Percentiles rank a stretch among this genome's conserved stretches.
These are phyloP conservation scores for Morus bassanus DNA, from an alignment of 2,797 vertebrate species.

Conservation along the genomic window DNA sequence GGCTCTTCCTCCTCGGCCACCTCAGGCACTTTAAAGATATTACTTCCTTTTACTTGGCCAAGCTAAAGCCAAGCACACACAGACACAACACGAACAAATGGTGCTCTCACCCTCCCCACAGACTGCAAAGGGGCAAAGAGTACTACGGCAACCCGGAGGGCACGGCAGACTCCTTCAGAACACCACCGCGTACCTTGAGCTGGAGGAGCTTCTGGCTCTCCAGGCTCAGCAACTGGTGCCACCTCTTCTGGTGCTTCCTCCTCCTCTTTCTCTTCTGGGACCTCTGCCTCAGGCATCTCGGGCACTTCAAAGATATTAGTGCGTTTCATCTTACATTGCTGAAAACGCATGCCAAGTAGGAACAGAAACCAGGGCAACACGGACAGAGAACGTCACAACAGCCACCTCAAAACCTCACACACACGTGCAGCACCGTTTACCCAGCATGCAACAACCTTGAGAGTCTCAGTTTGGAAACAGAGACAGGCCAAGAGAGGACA, in stretches of 20 bases:
- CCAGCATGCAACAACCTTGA: neutral
- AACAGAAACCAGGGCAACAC: neutral
- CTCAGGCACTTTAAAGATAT: constrained; percentile 62
- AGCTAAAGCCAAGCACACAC: neutral
- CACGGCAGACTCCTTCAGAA: neutral
- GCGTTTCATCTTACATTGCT: neutral
- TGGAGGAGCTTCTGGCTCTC: constrained; percentile 14
- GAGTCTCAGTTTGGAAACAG: neutral
- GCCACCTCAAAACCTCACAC: neutral
- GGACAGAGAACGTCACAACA: neutral
- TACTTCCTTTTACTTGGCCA: neutral
- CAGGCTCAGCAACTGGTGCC: neutral
- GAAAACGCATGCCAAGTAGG: neutral
- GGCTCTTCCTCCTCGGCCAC: neutral
- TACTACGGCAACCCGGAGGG: neutral
- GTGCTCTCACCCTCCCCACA: neutral
- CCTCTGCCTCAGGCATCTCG: constrained; percentile 65
- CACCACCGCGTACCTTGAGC: neutral
- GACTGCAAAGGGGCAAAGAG: neutral
- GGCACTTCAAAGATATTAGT: constrained; percentile 74
- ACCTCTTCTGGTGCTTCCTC: neutral
- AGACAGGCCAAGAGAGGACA: neutral
- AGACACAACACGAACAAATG: too few relatives aligned
- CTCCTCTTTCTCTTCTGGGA: constrained; percentile 45
- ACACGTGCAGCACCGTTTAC: neutral